Base-by-base conservation (phyloP, 2,888 invertebrate genomes). In the Tetropium fuscum region DNA sequence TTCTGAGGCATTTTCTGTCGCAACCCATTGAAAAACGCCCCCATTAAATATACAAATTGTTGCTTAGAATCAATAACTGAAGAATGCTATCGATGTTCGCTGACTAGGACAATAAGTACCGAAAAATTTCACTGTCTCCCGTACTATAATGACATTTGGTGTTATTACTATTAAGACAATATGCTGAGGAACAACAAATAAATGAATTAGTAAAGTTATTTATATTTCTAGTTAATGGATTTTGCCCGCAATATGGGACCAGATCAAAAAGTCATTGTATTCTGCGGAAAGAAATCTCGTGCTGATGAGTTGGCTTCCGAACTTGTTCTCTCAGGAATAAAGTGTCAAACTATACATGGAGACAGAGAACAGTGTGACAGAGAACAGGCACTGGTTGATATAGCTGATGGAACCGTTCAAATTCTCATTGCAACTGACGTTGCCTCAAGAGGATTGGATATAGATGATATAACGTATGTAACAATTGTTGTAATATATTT, bases 401-500 rank as follows among this genome's bases (percentile, higher is more conserved):
- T 98, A 72, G 89, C 91, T 64, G 85, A 86, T 53, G 95, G 96
- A 0, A 83, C 84, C 1, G 93, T 94, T 0, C 87, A 87, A 61
- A 92, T 98, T 67, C 84, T 98, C 16, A 88, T 98, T 48, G 97
- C 97, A 0, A 98, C 98, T 0, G 98, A 98, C 84, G 93, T 98
- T 0, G 97, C 97, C 2, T 95, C 96, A 3, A 86, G 98, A 66
- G 98, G 98, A 1, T 87, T 98, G 49, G 98, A 98, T 78, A 95
- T 95, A 49, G 90, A 91, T 73, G 93, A 95, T 76, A 85, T 95
- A 6, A 92, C 94, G 82, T 92, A 80, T 75, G 83, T 44, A 30
- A 5, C 15, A 13, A 13, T n/a, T n/a, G n/a, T n/a, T n/a, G n/a
- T n/a, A 30, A 15, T 11, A 43, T 53, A 6, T 15, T 4, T 22